These are phyloP conservation scores for Thalassarche chlororhynchos DNA, from an alignment of 2,113 vertebrate genomes.

Conservation along the genomic window DNA sequence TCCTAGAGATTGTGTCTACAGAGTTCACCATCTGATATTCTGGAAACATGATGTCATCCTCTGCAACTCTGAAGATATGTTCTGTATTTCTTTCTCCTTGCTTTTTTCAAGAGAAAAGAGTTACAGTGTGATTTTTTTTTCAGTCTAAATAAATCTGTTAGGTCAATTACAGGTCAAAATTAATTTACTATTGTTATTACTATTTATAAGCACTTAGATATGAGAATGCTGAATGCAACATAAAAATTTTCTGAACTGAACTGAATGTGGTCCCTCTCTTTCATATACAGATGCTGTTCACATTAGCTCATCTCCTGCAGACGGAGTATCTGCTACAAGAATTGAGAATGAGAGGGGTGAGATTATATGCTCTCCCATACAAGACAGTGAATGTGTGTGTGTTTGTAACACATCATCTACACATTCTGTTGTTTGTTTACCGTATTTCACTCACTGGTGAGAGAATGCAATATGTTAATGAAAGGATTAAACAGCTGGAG, in stretches of 20 bases:
- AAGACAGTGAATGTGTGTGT: background rate
- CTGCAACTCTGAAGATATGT: background rate
- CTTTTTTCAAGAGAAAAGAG: background rate
- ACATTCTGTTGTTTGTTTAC: conserved; percentile 11
- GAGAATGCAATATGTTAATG: background rate
- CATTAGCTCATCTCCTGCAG: background rate
- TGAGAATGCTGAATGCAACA: background rate
- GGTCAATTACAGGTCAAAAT: background rate
- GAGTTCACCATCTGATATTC: background rate
- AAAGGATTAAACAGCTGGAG: background rate
- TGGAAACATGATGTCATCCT: background rate
- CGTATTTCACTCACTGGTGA: background rate
- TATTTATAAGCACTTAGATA: background rate
- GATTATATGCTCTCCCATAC: background rate
- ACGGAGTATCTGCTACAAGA: background rate
- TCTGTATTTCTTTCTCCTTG: background rate
- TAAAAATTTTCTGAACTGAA: background rate
- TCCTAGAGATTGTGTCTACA: background rate
- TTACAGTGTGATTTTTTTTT: background rate
- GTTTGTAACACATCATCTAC: background rate
- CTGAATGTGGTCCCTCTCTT: background rate
- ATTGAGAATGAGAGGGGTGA: background rate
- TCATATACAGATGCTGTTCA: background rate
- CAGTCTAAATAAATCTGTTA: background rate
- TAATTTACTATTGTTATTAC: background rate